Evolutionary conservation across 2,888 invertebrate species (phyloP), one percentile per base, ranked within the genome.

Genomic region (Helicoverpa assulta): DNA sequence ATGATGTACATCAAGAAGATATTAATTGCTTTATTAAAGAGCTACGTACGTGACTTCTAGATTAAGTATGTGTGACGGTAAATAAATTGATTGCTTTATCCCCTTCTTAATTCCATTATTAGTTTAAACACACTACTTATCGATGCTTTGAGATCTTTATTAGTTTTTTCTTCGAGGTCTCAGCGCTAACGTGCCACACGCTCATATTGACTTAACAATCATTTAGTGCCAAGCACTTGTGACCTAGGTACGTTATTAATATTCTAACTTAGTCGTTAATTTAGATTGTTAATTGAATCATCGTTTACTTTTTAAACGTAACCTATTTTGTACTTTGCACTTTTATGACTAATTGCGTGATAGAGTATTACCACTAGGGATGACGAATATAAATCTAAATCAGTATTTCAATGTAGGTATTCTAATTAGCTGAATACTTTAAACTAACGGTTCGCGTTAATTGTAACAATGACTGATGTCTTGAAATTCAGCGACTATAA

Each of bases 181-280:
- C 18, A 16, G 33, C 0, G 64, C 21, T 81, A 72, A 73, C 85
- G 86, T 85, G 85, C 67, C 47, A 73, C 86, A 86, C 85, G 86
- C 83, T 84, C 78, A 76, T 83, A 80, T 80, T 75, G 78, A 81
- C 79, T 85, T 85, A 78, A 73, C 81, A 85, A 81, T 76, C 77
- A 81, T 76, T 85, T 81, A 77, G 72, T 64, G 63, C 29, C 37
- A 51, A 29, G 61, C 61, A 58, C 66, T 63, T 67, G 54, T 65
- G 70, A 77, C 77, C 70, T 64, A 60, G 72, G 72, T 47, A 55
- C 43, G 26, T 54, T 67, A 73, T 70, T 77, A 77, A 70, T 73
- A 69, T 77, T 62, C 59, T n/a, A 61, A 26, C 64, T 61, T 8
- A 37, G 26, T 67, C 67, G 55, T 47, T 72, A 73, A 56, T 55